Evolutionary conservation across 2,113 vertebrate genomes (phyloP).

Genomic region (Empidonax traillii): DNA sequence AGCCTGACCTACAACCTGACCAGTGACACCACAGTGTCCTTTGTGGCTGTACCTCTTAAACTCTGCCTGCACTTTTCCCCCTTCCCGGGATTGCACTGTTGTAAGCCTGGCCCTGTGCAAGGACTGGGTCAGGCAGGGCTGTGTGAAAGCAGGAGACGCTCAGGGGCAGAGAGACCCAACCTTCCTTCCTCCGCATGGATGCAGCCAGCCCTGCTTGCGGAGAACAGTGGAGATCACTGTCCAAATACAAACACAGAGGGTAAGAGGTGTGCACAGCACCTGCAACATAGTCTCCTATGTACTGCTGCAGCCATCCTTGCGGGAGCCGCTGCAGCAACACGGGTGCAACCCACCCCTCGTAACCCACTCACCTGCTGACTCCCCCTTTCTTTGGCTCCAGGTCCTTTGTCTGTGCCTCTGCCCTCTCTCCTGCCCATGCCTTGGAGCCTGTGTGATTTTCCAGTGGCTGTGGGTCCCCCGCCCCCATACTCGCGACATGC

Average conservation of each 20-base stretch:
- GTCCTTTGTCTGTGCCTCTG: accelerated
- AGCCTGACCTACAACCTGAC: not conserved
- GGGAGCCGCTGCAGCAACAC: not conserved
- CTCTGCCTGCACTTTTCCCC: not conserved
- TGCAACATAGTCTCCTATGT: not conserved
- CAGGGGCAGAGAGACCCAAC: accelerated
- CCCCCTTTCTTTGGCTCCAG: not conserved
- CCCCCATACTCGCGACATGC: not conserved
- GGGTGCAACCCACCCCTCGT: not conserved
- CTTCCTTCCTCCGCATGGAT: not conserved
- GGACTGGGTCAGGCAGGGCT: not conserved
- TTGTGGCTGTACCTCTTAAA: not conserved
- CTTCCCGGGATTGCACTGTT: not conserved
- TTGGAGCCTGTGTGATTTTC: conserved; percentile 47
- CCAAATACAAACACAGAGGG: accelerated
- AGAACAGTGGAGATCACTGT: not conserved
- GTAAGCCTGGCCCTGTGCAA: not conserved
- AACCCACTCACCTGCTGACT: not conserved
- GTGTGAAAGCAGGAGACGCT: not conserved
- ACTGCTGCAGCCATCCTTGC: not conserved
- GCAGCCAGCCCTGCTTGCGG: accelerated
- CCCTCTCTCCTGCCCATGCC: not conserved
- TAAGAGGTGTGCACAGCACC: too few relatives aligned
- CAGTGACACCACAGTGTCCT: accelerated
- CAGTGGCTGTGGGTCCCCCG: not conserved